Evolutionary conservation across 1,140 invertebrate genomes (phyloP).

Genomic region (Battus philenor): DNA sequence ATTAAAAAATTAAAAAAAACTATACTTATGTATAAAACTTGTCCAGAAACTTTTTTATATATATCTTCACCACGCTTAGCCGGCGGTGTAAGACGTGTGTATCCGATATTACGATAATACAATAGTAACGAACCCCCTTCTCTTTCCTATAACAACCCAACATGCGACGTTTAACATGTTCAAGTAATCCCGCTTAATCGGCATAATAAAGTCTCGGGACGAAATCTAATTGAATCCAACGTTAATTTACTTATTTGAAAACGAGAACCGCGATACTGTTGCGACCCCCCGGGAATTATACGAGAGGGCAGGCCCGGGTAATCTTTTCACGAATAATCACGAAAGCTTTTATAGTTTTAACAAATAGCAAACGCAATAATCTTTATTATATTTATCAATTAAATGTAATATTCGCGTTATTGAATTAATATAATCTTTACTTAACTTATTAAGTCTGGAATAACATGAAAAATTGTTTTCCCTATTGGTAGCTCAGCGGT

Average conservation of each 20-base stretch:
- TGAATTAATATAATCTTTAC: too few relatives aligned
- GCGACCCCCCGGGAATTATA: conserved; percentile 37
- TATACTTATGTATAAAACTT: too few relatives aligned
- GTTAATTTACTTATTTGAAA: conserved; percentile 65
- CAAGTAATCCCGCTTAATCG: conserved; percentile 64
- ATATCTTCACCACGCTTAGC: too few relatives aligned
- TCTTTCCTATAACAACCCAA: conserved; percentile 54
- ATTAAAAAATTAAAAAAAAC: too few relatives aligned
- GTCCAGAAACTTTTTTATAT: too few relatives aligned
- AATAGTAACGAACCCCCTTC: conserved; percentile 45
- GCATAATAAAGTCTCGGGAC: conserved; percentile 56
- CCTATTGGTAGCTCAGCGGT: too few relatives aligned
- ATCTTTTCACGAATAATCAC: conserved; percentile 54
- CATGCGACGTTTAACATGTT: conserved; percentile 61
- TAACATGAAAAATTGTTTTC: too few relatives aligned
- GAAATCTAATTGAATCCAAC: conserved; percentile 63
- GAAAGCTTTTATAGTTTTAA: not conserved
- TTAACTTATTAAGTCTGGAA: too few relatives aligned
- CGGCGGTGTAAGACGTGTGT: too few relatives aligned
- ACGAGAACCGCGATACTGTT: conserved; percentile 46
- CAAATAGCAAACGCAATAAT: too few relatives aligned
- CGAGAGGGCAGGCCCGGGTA: conserved; percentile 38
- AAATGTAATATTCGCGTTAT: too few relatives aligned
- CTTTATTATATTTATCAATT: too few relatives aligned
- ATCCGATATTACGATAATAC: conserved; percentile 70